phyloP scores from a whole-genome alignment of 2,797 vertebrate species.

The Aeoliscus strigatus region DNA sequence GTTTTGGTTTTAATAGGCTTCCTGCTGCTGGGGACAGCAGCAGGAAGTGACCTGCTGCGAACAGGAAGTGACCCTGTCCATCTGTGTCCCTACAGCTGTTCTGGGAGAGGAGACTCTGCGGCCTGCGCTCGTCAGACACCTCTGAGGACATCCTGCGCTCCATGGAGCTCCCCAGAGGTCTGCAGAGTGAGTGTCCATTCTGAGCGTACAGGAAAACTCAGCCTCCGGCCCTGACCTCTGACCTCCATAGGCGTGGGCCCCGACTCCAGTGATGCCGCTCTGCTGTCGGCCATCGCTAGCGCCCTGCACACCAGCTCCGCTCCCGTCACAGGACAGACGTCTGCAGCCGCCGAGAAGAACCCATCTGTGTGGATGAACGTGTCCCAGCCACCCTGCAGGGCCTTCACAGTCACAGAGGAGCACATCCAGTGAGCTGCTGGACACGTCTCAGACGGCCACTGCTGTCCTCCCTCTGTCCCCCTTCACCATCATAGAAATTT shows the following conservation, averaged over 20 bases:
- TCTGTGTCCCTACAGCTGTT: slow-evolving; percentile 77
- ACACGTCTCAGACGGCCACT: no score
- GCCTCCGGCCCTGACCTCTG: not conserved
- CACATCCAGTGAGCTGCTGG: slow-evolving; percentile 83
- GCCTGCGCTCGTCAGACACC: slow-evolving; percentile 85
- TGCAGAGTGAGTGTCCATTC: slow-evolving; percentile 81
- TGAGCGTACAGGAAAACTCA: not conserved
- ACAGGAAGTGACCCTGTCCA: not conserved
- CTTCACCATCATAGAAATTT: not conserved
- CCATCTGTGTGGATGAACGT: slow-evolving; percentile 90
- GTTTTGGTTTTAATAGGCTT: no score
- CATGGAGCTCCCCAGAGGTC: slow-evolving; percentile 89
- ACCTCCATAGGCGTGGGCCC: slow-evolving; percentile 81
- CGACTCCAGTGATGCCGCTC: slow-evolving; percentile 80
- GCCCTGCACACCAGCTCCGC: slow-evolving; percentile 88
- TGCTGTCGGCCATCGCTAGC: slow-evolving; percentile 87
- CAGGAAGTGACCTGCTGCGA: no score
- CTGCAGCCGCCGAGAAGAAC: slow-evolving; percentile 88
- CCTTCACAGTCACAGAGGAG: slow-evolving; percentile 89
- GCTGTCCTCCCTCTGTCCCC: not conserved
- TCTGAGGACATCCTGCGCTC: slow-evolving; percentile 84
- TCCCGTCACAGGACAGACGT: slow-evolving; percentile 87
- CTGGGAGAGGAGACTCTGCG: slow-evolving; percentile 92
- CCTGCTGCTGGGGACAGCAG: not conserved
- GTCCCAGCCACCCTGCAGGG: slow-evolving; percentile 86